Evolutionary conservation across 2,113 vertebrate genomes (phyloP).

Genomic region (Fregata magnificens): DNA sequence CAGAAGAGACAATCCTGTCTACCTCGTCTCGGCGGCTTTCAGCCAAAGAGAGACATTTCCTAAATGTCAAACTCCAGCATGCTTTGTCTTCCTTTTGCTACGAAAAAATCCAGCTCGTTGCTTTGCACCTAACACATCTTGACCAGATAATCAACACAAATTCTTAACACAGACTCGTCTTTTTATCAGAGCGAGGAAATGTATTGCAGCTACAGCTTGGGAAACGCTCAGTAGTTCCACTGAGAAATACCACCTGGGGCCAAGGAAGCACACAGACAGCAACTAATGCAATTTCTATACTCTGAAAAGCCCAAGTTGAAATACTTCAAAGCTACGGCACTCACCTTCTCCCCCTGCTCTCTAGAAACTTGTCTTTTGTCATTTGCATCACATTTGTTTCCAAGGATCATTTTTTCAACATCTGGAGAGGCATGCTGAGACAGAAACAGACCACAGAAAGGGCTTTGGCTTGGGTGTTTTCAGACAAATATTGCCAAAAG

Average conservation of each 20-base stretch:
- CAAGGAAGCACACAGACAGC: fast-evolving
- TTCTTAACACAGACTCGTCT: neutral
- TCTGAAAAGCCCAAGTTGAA: neutral
- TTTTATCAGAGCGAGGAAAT: fast-evolving
- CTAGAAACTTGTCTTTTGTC: constrained; percentile 95
- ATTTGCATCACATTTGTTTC: constrained; percentile 97
- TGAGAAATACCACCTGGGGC: fast-evolving
- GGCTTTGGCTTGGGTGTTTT: neutral
- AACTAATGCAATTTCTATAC: fast-evolving
- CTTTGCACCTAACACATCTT: neutral
- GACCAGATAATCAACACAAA: fast-evolving
- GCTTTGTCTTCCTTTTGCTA: neutral
- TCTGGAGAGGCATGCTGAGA: constrained; percentile 93
- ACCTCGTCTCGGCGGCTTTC: neutral
- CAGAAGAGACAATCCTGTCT: neutral
- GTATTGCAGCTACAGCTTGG: fast-evolving
- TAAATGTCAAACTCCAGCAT: fast-evolving
- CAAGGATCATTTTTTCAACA: constrained; percentile 98
- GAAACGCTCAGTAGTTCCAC: fast-evolving
- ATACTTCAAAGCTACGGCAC: fast-evolving
- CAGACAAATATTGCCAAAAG: fast-evolving
- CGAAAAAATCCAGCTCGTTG: fast-evolving
- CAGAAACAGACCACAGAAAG: neutral
- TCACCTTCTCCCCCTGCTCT: constrained; percentile 94
- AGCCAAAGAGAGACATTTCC: neutral